Percentiles rank a stretch among this genome's conserved stretches.
Evolutionary conservation across 2,888 invertebrate genomes (phyloP).

Genomic region (Anaspis maculata): DNA sequence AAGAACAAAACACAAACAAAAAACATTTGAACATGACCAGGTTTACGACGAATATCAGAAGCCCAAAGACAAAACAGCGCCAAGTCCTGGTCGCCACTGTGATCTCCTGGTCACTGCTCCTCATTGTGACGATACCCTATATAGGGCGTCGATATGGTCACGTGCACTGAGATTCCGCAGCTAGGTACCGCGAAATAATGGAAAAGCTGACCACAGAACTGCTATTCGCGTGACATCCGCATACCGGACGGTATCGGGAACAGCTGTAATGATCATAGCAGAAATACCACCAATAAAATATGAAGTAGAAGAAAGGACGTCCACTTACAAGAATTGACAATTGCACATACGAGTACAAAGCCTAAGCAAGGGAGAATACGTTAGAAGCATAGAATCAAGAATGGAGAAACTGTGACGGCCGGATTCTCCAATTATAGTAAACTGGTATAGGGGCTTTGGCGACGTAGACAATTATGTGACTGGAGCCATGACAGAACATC

Average conservation of each 20-base stretch:
- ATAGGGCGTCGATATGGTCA: background rate
- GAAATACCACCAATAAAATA: background rate
- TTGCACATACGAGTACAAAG: background rate
- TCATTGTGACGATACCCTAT: too few species aligned
- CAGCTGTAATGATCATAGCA: background rate
- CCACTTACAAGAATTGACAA: background rate
- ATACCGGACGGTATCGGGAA: background rate
- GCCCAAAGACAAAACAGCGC: background rate
- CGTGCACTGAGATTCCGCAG: background rate
- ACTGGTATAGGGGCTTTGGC: background rate
- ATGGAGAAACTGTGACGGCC: background rate
- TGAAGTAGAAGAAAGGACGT: background rate
- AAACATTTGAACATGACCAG: background rate
- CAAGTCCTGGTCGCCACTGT: background rate
- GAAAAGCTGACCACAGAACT: background rate
- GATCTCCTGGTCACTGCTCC: too few species aligned
- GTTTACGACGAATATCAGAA: constrained; percentile 1
- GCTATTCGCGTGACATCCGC: background rate
- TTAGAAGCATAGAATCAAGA: background rate
- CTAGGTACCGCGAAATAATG: background rate
- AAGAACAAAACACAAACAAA: background rate
- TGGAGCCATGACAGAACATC: background rate
- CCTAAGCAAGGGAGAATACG: background rate
- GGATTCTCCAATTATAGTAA: background rate
- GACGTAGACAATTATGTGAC: background rate